Evolutionary conservation across 2,888 invertebrate species (phyloP), one percentile per base, ranked within the genome.

Genomic region (Acanthacorydalis orientalis): DNA sequence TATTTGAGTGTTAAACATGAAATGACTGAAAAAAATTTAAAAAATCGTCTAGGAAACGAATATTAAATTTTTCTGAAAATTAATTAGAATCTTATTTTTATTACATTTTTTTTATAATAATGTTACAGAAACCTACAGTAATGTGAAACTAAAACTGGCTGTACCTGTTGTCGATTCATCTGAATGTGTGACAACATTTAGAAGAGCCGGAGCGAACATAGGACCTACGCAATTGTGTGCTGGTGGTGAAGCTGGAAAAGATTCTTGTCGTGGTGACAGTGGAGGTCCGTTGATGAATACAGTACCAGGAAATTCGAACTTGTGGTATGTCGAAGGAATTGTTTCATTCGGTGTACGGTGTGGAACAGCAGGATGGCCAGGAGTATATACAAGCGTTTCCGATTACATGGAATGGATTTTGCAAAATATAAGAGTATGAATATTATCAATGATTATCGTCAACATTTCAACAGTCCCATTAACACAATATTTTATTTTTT

Each of bases 191-290:
- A 58, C 56, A 42, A 68, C 75, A 35, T 72, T 75, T 54, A 60
- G 60, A 15, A 55, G 58, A 2, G 64, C 68, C 7, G 68, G 69
- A 1, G 71, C 74, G 0, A 56, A 58, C 2, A 57, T 77, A 40
- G 68, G 68, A 0, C 64, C 70, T 0, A 70, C 67, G 14, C 80
- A 81, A 56, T 57, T 84, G 1, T 85, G 84, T 56, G 83, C 82
- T 9, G 85, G 85, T 2, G 81, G 81, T 1, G 69, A 70, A 35
- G 72, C 67, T 48, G 73, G 74, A 4, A 72, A 78, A 55, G 85
- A 85, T 56, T 77, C 83, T 0, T 86, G 86, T 56, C 70, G 68
- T 12, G 85, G 85, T 0, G 85, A 85, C 55, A 83, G 83, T 1
- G 86, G 86, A 1, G 84, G 84, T 4, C 84, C 86, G 0, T 63